These are phyloP conservation scores for Seladonia tumulorum DNA, from an alignment of 2,888 invertebrate species.

Conservation along the genomic window DNA sequence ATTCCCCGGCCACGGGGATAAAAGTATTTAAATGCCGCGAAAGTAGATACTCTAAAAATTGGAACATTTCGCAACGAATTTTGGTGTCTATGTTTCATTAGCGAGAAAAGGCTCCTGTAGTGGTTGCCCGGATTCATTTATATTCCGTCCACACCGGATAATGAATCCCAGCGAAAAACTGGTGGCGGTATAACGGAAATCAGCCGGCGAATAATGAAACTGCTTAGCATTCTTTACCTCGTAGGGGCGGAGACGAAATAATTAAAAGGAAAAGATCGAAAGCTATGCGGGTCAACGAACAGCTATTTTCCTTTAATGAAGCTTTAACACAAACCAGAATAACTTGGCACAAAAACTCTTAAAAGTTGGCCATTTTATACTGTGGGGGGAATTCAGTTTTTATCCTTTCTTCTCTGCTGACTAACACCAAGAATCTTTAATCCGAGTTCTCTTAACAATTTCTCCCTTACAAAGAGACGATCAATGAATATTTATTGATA, in stretches of 20 bases:
- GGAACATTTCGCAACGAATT: conserved; percentile 7
- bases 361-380: conserved; percentile 41
- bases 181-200: conserved; percentile 82
- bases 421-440: neutral
- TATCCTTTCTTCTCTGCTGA: neutral
- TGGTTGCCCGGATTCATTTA: conserved; percentile 78
- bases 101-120: conserved; percentile 72
- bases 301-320: conserved; percentile 65
- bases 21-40: neutral
- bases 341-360: conserved; percentile 49
- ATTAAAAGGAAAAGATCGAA: conserved; percentile 78
- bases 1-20: neutral
- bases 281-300: conserved; percentile 65
- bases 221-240: conserved; percentile 82
- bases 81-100: conserved; percentile 31
- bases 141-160: conserved; percentile 82
- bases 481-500: neutral
- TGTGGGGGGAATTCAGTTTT: conserved; percentile 42
- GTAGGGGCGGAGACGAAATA: conserved; percentile 78
- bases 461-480: neutral
- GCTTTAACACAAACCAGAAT: conserved; percentile 53
- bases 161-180: conserved; percentile 82
- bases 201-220: conserved; percentile 83
- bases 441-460: neutral
- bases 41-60: conserved; percentile 2